Conservation (phyloP, 2,113 vertebrate genomes). For the Madoqua kirkii region DNA sequence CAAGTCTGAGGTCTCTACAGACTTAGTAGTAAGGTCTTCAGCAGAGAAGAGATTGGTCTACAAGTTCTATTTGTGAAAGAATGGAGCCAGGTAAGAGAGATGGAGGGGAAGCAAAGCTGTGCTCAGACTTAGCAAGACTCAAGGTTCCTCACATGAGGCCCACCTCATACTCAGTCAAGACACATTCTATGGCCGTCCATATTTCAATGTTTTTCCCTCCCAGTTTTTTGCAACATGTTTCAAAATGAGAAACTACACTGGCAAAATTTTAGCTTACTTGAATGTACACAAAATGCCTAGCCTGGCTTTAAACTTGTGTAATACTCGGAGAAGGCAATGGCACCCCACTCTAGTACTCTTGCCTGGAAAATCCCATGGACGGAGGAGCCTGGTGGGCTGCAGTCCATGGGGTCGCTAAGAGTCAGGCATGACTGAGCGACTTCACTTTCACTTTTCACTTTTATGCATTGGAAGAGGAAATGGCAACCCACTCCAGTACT, state of each 20-base stretch:
- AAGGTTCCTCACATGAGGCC: neutral
- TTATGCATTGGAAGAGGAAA: too few relatives aligned
- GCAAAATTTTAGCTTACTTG: constrained; percentile 55
- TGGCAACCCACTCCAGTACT: too few relatives aligned
- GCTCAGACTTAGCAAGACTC: neutral
- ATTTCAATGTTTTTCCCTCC: constrained; percentile 28
- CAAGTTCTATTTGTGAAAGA: neutral
- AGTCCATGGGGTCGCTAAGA: too few relatives aligned
- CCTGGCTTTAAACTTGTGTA: constrained; percentile 66
- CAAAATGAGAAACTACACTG: constrained; percentile 30
- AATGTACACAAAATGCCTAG: constrained; percentile 73
- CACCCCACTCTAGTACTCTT: neutral
- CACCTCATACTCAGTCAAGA: neutral
- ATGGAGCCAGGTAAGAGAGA: neutral
- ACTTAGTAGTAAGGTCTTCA: neutral
- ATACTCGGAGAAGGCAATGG: neutral
- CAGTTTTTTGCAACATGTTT: neutral
- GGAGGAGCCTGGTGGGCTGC: neutral
- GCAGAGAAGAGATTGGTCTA: neutral
- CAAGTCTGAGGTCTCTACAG: neutral
- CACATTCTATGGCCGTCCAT: neutral
- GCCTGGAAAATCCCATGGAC: neutral
- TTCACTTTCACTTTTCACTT: too few relatives aligned
- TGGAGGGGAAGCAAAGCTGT: neutral
- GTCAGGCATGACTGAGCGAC: too few relatives aligned